These are phyloP conservation scores for Picus viridis DNA, from an alignment of 2,797 vertebrate genomes.

Conservation along the genomic window DNA sequence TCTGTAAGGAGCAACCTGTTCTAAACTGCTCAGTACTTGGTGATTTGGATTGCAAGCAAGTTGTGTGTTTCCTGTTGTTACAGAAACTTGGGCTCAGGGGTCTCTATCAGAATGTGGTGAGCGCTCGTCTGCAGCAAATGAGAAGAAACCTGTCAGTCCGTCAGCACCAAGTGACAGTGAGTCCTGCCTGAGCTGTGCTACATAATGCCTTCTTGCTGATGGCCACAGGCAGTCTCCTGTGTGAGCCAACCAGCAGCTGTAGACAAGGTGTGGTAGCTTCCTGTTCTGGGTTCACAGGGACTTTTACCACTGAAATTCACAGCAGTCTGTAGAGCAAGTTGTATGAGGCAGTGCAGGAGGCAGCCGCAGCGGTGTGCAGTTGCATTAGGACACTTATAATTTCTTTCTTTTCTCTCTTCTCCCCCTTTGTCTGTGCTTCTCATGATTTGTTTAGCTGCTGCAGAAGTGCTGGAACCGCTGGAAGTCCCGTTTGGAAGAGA, in stretches of 20 bases:
- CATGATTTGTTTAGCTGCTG: constrained; percentile 75
- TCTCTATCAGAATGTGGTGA: constrained; percentile 77
- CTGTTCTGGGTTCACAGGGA: neutral
- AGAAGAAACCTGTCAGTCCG: constrained; percentile 81
- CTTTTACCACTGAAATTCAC: neutral
- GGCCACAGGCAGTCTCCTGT: neutral
- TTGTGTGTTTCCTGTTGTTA: neutral
- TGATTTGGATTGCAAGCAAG: neutral
- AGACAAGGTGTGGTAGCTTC: neutral
- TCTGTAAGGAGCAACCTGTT: neutral
- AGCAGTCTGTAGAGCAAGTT: neutral
- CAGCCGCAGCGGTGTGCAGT: neutral
- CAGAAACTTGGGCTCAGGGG: constrained; percentile 80
- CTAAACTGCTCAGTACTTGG: neutral
- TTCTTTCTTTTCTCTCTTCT: neutral
- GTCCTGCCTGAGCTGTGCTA: neutral
- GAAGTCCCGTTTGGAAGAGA: constrained; percentile 82
- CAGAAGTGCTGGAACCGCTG: constrained; percentile 84
- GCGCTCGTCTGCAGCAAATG: constrained; percentile 69
- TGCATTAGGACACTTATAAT: neutral
- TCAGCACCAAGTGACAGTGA: constrained; percentile 76
- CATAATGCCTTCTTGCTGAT: neutral
- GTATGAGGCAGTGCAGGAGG: neutral
- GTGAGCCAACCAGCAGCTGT: neutral
- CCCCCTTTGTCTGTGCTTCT: neutral